Evolutionary conservation across 2,797 vertebrate species (phyloP), one percentile per base, ranked within the genome.

Genomic region (Todus mexicanus): DNA sequence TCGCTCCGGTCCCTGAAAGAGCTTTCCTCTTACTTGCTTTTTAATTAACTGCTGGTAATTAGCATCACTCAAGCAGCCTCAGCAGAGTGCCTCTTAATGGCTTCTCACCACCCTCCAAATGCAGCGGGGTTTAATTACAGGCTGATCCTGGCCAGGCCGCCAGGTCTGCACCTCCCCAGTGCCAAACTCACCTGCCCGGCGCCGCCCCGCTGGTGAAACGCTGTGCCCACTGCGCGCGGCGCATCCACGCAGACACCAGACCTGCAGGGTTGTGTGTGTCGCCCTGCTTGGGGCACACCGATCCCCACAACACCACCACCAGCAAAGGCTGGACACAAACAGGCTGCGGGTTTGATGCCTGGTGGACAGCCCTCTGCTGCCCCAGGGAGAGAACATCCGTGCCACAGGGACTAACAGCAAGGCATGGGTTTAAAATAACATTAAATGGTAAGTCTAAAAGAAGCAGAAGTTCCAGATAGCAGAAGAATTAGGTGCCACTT

Each of bases 281-380:
- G 3, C 63, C 33, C 45, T 37, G 0, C 54, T 7, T 3, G 3
- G 38, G 38, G 10, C 18, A 45, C 33, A 1, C 25, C 1, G 13
- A 16, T 1, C 43, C 54, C 66, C 12, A 0, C 0, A 5, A 3
- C 8, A 5, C 5, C 61, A 2, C 26, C 54, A n/a, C 53, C 53
- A 54, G 3, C 25, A 19, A 8, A 3, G 75, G 50, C 35, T 26
- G 69, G 57, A 5, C 59, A 15, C 54, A 27, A 19, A 33, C 7
- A 4, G 69, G 25, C 65, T 17, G 27, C 3, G 1, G 47, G 7
- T 12, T 4, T 6, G 37, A 6, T 11, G 2, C 1, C 38, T 7
- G 16, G 50, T 1, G 48, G 26, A 15, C 51, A 47, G 15, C 50
- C 51, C 4, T 0, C 0, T 35, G 3, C 45, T 4, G 59, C 25